Evolutionary conservation across 2,797 vertebrate species (phyloP).

Genomic region (Spinus olivaceus): DNA sequence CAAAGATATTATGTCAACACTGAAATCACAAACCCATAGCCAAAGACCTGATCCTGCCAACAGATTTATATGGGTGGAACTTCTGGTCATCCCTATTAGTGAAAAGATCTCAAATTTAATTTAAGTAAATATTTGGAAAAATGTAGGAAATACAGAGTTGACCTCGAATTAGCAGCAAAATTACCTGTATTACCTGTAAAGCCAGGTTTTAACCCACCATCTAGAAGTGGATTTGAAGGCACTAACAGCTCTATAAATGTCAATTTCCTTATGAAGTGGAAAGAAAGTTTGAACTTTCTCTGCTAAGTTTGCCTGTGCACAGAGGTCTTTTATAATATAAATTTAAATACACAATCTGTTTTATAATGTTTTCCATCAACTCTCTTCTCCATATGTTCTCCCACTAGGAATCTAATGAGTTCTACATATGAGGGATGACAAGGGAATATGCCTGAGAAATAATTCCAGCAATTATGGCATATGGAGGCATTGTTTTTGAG

Average conservation of each 20-base stretch:
- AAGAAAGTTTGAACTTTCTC: constrained; percentile 1
- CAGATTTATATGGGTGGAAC: background rate
- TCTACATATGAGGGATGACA: constrained; percentile 69
- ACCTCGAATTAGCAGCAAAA: background rate
- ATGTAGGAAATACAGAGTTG: background rate
- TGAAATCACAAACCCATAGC: background rate
- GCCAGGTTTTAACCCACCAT: background rate
- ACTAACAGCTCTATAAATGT: background rate
- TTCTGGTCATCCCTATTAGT: background rate
- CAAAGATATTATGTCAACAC: background rate
- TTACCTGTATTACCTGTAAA: background rate
- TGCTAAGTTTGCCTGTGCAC: background rate
- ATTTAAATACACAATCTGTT: constrained; percentile 58
- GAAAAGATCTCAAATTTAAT: background rate
- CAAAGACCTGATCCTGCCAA: background rate
- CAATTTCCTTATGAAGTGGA: background rate
- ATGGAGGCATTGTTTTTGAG: constrained; percentile 67
- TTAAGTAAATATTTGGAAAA: background rate
- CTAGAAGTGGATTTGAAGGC: background rate
- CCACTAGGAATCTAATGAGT: constrained; percentile 76
- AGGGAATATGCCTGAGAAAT: constrained; percentile 67
- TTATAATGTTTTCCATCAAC: constrained; percentile 58
- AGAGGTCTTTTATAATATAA: constrained; percentile 61
- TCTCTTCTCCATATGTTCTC: constrained; percentile 73
- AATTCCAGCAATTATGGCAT: constrained; percentile 62